phyloP scores from a whole-genome alignment of 1,140 invertebrate genomes.

The Choristoneura fumiferana region DNA sequence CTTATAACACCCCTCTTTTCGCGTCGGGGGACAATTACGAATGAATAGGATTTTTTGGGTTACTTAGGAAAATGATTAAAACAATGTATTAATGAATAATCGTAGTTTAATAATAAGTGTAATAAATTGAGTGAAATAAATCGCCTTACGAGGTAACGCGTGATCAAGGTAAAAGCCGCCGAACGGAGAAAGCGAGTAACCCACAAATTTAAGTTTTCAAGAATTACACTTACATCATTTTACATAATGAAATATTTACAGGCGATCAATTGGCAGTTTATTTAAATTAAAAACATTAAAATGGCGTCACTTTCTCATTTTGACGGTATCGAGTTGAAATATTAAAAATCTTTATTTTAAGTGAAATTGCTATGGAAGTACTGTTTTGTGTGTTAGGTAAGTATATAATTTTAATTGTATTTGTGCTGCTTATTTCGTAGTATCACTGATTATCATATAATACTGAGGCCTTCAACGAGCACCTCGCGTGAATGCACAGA shows the following conservation, averaged over 20 bases:
- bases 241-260: background rate
- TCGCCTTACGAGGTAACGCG: conserved; percentile 48
- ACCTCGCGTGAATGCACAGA: too few relatives aligned
- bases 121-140: conserved; percentile 69
- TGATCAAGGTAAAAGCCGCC: conserved; percentile 22
- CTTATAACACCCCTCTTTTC: too few relatives aligned
- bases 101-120: conserved; percentile 68
- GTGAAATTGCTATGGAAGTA: conserved; percentile 1
- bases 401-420: background rate
- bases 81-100: conserved; percentile 18
- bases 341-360: background rate
- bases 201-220: conserved; percentile 21
- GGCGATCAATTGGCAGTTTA: background rate
- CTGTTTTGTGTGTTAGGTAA: conserved; percentile 8
- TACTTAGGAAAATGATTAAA: background rate
- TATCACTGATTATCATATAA: conserved; percentile 6
- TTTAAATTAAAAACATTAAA: background rate
- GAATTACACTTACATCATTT: background rate
- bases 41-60: too few relatives aligned
- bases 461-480: too few relatives aligned
- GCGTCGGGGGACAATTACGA: too few relatives aligned
- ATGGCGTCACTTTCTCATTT: background rate
- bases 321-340: background rate
- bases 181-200: conserved; percentile 12
- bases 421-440: background rate